phyloP scores from a whole-genome alignment of 2,113 vertebrate species.

The Meleagris gallopavo region DNA sequence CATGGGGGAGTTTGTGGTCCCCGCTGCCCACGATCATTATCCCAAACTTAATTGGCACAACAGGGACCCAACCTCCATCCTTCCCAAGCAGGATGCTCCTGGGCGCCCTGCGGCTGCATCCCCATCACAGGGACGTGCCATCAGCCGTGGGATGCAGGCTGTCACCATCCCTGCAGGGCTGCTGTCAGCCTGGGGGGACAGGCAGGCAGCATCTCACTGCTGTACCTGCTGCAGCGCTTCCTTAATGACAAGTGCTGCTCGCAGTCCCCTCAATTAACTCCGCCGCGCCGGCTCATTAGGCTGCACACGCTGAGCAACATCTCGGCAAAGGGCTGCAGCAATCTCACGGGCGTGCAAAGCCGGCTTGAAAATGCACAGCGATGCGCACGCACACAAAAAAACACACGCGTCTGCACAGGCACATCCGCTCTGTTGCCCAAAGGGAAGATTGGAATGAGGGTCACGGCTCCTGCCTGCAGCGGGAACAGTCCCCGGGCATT shows the following conservation, averaged over 20 bases:
- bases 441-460: not conserved
- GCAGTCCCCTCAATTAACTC: slow-evolving; percentile 50
- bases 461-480: not conserved
- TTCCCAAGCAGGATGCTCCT: not conserved
- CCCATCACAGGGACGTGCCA: not conserved
- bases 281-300: slow-evolving; percentile 34
- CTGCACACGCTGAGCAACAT: not conserved
- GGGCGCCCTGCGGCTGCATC: not conserved
- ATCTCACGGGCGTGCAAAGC: not conserved
- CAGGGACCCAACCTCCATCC: not conserved
- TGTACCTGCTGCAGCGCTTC: not conserved
- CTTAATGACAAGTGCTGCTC: not conserved
- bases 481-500: not conserved
- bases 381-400: not conserved
- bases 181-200: slow-evolving; percentile 46
- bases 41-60: not conserved
- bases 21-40: not conserved
- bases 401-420: not conserved
- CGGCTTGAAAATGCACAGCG: not conserved
- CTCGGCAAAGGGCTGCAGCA: slow-evolving; percentile 48
- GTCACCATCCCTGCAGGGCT: not conserved
- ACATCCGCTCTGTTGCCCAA: not conserved
- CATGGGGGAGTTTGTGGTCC: not conserved
- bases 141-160: slow-evolving; percentile 6
- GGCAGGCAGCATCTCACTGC: slow-evolving; percentile 24